Evolutionary conservation across 1,140 invertebrate genomes (phyloP), one percentile per base, ranked within the genome.

Genomic region (Aphaenogaster ashmeadi): DNA sequence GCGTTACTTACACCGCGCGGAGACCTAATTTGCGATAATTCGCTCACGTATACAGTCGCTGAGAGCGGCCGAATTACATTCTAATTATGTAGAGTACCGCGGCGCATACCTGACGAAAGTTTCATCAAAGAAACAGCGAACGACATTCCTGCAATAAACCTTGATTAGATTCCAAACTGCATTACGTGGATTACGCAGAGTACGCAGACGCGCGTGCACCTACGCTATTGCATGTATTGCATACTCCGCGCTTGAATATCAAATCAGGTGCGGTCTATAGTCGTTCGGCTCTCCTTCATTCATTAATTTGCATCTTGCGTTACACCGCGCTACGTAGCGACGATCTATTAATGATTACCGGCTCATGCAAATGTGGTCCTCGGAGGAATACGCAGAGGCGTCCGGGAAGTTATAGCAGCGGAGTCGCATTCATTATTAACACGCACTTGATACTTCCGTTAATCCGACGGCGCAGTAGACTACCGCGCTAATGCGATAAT

Each of bases 111-210:
- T 69, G 83, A 75, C 71, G 67, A 79, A 86, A 86, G 83, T 86
- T 86, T 62, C 83, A 67, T 86, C 83, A 86, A 86, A 86, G 83
- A 86, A 86, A 60, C 80, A 60, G 69, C 74, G 58, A 79, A 86
- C 56, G 71, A 64, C 74, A 79, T 64, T 78, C 50, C 74, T 41
- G 74, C 74, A 79, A 79, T 86, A 79, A 79, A 78, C 74, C 74
- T 74, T 86, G 60, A 86, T 86, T 86, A 86, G 83, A 86, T 86
- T 79, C 38, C 71, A 86, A 86, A 86, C 83, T 86, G 38, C 36
- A 52, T 79, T 79, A 64, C 74, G 36, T 56, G 74, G 44, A 84
- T 84, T 84, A 84, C 74, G 58, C 50, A 58, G 38, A 33, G 66
- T 38, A 38, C 44, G 21, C 69, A 50, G 21, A n/a, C 78, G 52